A percentile compares a stretch with the other conserved stretches of the same genome.
Conservation (phyloP, 30 jellyfish, hydroid and myxozoan species). For the Chironex yamaguchii region DNA sequence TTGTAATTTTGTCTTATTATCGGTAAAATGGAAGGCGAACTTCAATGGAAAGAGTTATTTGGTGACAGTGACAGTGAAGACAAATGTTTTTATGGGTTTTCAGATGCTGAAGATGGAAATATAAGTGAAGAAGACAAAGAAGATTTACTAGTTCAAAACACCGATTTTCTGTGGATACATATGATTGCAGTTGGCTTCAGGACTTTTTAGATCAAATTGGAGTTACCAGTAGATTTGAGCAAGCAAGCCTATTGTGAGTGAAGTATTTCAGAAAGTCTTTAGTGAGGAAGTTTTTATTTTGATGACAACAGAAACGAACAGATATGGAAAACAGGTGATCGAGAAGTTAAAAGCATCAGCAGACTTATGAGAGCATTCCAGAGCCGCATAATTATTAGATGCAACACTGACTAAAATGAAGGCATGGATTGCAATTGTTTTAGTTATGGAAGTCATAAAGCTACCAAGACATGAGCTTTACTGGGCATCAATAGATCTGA, state of each 20-base stretch:
- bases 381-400: too few species aligned
- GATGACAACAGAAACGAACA: not conserved
- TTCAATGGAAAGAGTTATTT: conserved; percentile 2
- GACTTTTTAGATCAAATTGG: not conserved
- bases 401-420: too few species aligned
- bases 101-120: conserved; percentile 9
- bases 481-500: too few species aligned
- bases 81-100: conserved; percentile 21
- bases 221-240: not conserved
- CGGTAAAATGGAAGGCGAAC: not conserved
- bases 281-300: not conserved
- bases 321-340: conserved; percentile 1
- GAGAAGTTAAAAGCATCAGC: too few species aligned
- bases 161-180: not conserved
- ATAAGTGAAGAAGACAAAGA: not conserved
- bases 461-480: too few species aligned
- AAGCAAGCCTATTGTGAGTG: too few species aligned
- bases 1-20: too few species aligned
- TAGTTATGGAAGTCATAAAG: too few species aligned
- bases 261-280: not conserved
- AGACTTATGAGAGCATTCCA: too few species aligned
- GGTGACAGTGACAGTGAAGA: conserved; percentile 34
- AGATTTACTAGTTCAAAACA: not conserved
- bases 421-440: too few species aligned
- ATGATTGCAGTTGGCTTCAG: conserved; percentile 3